phyloP scores from a whole-genome alignment of 1,140 invertebrate species.

The Potamilus streckersoni region DNA sequence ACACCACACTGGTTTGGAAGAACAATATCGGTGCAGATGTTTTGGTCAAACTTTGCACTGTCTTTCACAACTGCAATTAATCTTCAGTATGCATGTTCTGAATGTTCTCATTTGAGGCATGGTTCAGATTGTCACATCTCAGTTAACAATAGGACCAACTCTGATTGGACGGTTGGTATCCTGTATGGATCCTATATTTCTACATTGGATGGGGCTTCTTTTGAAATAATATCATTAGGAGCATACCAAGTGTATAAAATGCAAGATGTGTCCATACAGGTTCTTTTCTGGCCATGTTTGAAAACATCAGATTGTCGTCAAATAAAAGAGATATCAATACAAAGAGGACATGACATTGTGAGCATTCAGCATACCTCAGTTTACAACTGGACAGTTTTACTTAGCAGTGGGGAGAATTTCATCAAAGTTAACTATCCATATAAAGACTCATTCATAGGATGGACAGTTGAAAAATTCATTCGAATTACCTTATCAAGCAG shows the following conservation, averaged over 20 bases:
- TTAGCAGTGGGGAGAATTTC: constrained; percentile 7
- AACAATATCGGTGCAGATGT: constrained; percentile 14
- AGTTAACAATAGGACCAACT: constrained; percentile 11
- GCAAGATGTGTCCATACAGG: constrained; percentile 17
- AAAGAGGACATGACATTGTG: not conserved
- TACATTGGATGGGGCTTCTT: constrained; percentile 35
- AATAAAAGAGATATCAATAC: constrained; percentile 19
- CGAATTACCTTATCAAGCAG: not conserved
- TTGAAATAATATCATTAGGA: constrained; percentile 29
- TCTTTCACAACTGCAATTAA: not conserved
- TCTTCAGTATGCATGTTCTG: constrained; percentile 31
- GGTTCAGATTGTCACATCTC: constrained; percentile 39
- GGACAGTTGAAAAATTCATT: too few species aligned
- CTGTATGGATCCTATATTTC: constrained; percentile 36
- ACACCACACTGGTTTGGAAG: constrained; percentile 20
- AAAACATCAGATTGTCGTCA: constrained; percentile 27
- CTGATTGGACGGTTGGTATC: constrained; percentile 8
- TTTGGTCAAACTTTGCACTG: constrained; percentile 10
- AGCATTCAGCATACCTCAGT: constrained; percentile 7
- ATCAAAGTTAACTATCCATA: constrained; percentile 6
- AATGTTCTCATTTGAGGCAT: constrained; percentile 36
- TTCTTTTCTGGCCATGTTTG: constrained; percentile 37
- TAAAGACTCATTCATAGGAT: too few species aligned
- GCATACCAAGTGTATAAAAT: constrained; percentile 28
- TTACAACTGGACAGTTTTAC: not conserved